A percentile compares a stretch with the other conserved stretches of the same genome.
Evolutionary conservation across 2,113 vertebrate genomes (phyloP).

Genomic region (Sceloporus undulatus): DNA sequence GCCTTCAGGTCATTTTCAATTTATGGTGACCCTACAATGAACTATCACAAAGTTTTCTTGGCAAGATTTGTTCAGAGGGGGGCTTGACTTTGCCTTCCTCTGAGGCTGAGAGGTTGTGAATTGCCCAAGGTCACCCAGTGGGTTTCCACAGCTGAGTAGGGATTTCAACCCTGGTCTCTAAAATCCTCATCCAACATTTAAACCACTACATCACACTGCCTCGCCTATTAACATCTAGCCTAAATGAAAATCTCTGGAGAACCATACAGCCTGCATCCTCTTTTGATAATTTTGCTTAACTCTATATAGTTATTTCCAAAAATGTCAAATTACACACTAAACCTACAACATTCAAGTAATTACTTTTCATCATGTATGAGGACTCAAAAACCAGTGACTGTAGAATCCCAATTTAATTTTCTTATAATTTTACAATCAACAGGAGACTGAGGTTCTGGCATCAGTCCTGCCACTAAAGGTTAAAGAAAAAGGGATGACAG

Average conservation of each 20-base stretch:
- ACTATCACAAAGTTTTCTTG: no score
- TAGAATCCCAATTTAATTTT: background rate
- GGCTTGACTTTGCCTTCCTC: no score
- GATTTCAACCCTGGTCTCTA: no score
- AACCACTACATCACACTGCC: background rate
- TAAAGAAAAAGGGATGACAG: constrained; percentile 15
- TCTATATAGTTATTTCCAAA: background rate
- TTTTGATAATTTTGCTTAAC: background rate
- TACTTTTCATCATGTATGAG: background rate
- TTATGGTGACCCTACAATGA: no score
- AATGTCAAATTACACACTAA: background rate
- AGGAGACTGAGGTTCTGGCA: background rate
- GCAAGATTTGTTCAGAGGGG: no score
- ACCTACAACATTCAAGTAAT: background rate
- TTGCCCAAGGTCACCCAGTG: no score
- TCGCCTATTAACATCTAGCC: background rate
- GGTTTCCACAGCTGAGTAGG: no score
- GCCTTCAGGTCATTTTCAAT: no score
- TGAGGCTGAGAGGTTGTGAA: no score
- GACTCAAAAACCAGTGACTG: background rate
- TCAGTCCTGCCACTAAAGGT: background rate
- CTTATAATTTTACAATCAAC: background rate
- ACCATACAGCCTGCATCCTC: background rate
- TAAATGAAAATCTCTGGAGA: background rate
- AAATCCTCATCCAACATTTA: no score